Evolutionary conservation across 2,113 vertebrate genomes (phyloP).

Genomic region (Numenius arquata): DNA sequence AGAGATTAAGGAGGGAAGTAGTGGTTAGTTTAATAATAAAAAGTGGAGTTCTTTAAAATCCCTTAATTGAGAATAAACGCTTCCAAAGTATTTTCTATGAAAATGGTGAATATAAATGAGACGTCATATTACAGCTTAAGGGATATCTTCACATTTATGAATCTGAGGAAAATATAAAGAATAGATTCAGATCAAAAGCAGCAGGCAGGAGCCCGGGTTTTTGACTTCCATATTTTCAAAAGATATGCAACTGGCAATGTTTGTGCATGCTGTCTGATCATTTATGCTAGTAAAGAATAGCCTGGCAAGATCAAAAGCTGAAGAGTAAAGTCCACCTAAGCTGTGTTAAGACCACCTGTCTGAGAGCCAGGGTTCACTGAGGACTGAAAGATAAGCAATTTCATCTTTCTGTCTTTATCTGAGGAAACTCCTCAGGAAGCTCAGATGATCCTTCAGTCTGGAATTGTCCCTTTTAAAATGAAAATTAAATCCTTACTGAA

Average conservation of each 20-base stretch:
- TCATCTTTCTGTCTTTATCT: neutral
- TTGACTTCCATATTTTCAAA: conserved; percentile 10
- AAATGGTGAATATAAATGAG: neutral
- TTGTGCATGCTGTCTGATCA: conserved; percentile 55
- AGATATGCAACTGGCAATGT: conserved; percentile 10
- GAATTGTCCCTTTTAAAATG: neutral
- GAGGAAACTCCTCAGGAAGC: neutral
- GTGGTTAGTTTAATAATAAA: neutral
- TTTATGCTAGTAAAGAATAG: conserved; percentile 30
- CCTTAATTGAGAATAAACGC: neutral
- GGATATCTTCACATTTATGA: neutral
- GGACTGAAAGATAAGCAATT: neutral
- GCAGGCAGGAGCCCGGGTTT: neutral
- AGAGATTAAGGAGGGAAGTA: neutral
- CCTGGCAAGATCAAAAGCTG: conserved; percentile 41
- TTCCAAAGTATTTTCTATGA: neutral
- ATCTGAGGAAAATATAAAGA: neutral
- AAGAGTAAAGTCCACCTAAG: conserved; percentile 35
- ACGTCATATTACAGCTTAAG: neutral
- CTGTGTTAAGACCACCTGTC: neutral
- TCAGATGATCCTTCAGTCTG: neutral
- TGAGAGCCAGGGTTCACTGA: neutral
- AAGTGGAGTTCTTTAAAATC: neutral
- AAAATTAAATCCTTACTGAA: neutral
- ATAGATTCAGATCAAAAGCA: conserved; percentile 28